Base-by-base conservation (phyloP, 1,140 invertebrate species). In the Drosophila willistoni region DNA sequence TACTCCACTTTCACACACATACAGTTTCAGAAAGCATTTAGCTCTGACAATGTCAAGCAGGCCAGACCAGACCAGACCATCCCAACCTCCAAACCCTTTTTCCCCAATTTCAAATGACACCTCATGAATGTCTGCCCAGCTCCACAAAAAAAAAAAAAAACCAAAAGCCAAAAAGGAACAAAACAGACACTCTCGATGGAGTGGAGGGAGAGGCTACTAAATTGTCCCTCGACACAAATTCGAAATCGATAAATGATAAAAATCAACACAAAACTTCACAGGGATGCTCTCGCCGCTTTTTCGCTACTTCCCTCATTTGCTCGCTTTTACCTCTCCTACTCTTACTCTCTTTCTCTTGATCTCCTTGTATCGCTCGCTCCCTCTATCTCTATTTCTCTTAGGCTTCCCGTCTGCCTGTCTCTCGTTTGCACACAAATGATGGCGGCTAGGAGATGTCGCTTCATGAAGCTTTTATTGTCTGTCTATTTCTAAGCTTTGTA, bases 241-340 rank as follows among this genome's bases (percentile, higher is more conserved):
- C 83, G 87, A 90, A 90, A 90, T 90, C 87, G 82, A 90, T 90
- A 90, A 90, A 90, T 90, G 87, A 90, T 90, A 90, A 90, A 90
- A 90, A 90, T 90, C 87, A 90, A 84, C 87, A 90, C 33, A 79
- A 87, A 90, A 90, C 82, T 84, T 84, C 87, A 90, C 90, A 55
- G 39, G 78, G 85, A 73, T 79, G 73, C 63, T 71, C 64, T 71
- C n/a, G 29, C 33, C 44, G 9, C 44, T 51, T 51, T 51, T 51
- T 51, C 17, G 44, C 36, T 59, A 7, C 33, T 29, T 55, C 70
- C 22, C 41, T 62, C 39, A 12, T 13, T 10, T 39, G 0, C 12
- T 3, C 10, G 10, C 36, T 12, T 3, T 12, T 39, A 9, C 9
- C 29, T 7, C 5, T 78, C 25, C 33, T 60, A 36, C 55, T 34